These are phyloP conservation scores for Halocynthia roretzi DNA, from an alignment of 23 tunicate genomes.

Conservation along the genomic window DNA sequence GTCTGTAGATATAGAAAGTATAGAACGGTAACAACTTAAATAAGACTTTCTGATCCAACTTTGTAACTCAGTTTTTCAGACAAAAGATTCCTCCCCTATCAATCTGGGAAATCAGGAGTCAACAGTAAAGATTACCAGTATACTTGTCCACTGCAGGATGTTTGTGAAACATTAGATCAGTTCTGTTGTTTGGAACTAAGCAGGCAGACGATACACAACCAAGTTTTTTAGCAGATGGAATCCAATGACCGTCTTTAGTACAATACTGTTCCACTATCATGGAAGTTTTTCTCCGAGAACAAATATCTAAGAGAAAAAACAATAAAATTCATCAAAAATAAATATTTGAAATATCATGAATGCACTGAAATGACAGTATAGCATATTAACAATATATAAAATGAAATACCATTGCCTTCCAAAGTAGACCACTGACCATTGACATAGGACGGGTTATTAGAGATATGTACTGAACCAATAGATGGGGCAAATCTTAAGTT, in stretches of 20 bases:
- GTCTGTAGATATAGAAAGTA: too few species aligned
- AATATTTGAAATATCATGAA: neutral
- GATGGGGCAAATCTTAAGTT: neutral
- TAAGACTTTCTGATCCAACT: too few species aligned
- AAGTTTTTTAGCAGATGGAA: slow-evolving; percentile 25
- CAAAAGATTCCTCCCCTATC: too few species aligned
- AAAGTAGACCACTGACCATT: slow-evolving; percentile 1
- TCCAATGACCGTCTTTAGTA: slow-evolving; percentile 38
- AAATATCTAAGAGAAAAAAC: slow-evolving; percentile 12
- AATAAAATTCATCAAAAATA: neutral
- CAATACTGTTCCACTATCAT: slow-evolving; percentile 4
- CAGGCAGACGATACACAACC: slow-evolving; percentile 34
- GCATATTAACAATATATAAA: neutral
- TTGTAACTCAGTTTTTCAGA: too few species aligned
- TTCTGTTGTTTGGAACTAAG: slow-evolving; percentile 12
- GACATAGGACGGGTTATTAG: neutral
- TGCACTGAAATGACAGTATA: neutral
- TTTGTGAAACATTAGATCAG: slow-evolving; percentile 10
- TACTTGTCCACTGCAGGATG: neutral
- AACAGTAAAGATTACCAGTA: slow-evolving; percentile 1
- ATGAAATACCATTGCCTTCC: neutral
- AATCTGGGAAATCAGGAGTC: too few species aligned
- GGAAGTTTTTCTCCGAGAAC: neutral
- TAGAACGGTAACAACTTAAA: too few species aligned
- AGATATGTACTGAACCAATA: neutral